Conservation (phyloP, 2,113 vertebrate genomes). For the Microtus oregoni region DNA sequence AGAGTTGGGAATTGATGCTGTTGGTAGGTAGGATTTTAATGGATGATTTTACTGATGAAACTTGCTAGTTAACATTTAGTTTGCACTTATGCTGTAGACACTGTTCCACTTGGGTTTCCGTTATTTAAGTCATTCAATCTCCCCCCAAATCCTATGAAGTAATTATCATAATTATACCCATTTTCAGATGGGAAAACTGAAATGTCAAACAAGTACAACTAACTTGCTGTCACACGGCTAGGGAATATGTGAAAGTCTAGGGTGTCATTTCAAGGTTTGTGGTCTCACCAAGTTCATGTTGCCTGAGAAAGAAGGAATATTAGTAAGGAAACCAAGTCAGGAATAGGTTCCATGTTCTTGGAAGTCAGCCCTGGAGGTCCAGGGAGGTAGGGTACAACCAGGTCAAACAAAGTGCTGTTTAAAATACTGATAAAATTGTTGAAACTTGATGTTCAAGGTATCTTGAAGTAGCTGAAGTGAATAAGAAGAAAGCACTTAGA, state of each 20-base stretch:
- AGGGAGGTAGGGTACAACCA: not conserved
- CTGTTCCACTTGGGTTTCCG: not conserved
- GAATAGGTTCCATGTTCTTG: not conserved
- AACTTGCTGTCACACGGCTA: not conserved
- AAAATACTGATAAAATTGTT: not conserved
- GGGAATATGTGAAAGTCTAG: not conserved
- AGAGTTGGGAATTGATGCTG: slow-evolving; percentile 13
- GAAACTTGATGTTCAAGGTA: not conserved
- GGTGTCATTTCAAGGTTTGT: not conserved
- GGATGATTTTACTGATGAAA: not conserved
- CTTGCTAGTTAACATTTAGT: slow-evolving; percentile 13
- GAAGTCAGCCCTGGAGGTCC: not conserved
- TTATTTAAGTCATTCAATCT: not conserved
- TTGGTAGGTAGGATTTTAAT: slow-evolving; percentile 4
- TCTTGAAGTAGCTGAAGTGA: not conserved
- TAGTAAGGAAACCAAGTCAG: slow-evolving; percentile 24
- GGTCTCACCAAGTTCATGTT: slow-evolving; percentile 25
- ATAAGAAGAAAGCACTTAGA: not conserved
- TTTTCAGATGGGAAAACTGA: slow-evolving; percentile 28
- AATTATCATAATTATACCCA: not conserved
- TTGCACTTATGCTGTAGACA: not conserved
- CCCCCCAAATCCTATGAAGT: not conserved
- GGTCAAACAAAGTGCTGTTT: not conserved
- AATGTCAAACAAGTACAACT: not conserved
- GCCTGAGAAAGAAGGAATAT: not conserved